phyloP scores from a whole-genome alignment of 1,140 invertebrate species.

The Semibalanus balanoides region DNA sequence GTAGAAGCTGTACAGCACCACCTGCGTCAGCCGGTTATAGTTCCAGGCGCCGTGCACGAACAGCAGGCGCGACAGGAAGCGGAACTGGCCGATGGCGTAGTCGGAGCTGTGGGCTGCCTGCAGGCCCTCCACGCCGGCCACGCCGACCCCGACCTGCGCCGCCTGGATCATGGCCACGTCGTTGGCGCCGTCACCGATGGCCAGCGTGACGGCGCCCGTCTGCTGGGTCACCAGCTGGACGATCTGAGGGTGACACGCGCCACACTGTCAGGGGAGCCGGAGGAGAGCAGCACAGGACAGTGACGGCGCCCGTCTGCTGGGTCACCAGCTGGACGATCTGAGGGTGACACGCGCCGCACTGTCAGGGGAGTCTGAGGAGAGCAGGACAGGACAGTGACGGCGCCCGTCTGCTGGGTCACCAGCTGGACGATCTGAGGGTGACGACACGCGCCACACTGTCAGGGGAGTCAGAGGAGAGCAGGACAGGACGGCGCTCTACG shows the following conservation, averaged over 20 bases:
- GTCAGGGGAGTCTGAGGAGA: no score
- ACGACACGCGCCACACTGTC: no score
- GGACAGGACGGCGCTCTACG: no score
- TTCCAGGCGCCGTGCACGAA: conserved; percentile 99
- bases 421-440: conserved; percentile 73
- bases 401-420: conserved; percentile 67
- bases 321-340: conserved; percentile 92
- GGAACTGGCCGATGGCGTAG: conserved; percentile 90
- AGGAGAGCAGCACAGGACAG: no score
- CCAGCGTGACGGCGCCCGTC: conserved; percentile 78
- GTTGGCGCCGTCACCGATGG: conserved; percentile 98
- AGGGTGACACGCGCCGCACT: no score
- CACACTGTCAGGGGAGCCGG: no score
- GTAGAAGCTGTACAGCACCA: conserved; percentile 98
- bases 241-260: conserved; percentile 51
- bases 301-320: conserved; percentile 66
- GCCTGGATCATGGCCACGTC: conserved; percentile 99
- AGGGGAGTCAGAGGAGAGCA: no score
- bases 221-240: conserved; percentile 83
- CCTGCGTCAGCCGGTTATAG: conserved; percentile 89
- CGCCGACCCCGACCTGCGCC: conserved; percentile 86
- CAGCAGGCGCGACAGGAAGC: conserved; percentile 69
- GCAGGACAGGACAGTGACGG: no score
- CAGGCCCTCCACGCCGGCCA: conserved; percentile 94
- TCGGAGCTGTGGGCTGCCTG: conserved; percentile 97